These are phyloP conservation scores for Danio kyathit DNA, from an alignment of 2,797 vertebrate genomes.

Conservation along the genomic window DNA sequence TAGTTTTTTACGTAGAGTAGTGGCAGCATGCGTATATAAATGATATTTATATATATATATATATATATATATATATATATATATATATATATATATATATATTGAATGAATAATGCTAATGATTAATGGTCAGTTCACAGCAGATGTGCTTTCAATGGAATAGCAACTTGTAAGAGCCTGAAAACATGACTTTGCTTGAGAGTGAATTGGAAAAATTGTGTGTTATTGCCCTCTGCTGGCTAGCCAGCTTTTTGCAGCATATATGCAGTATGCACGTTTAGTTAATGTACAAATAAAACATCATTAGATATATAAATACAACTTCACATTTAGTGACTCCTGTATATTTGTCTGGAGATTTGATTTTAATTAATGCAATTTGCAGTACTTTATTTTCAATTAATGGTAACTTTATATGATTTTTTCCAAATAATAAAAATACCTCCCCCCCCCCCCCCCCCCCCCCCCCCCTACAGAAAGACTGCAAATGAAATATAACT, in stretches of 20 bases:
- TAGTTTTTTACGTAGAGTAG: too few relatives aligned
- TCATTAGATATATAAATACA: neutral
- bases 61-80: too few relatives aligned
- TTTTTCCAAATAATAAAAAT: too few relatives aligned
- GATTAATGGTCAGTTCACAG: neutral
- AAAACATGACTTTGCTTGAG: slow-evolving; percentile 48
- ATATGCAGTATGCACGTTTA: neutral
- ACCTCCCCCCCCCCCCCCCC: too few relatives aligned
- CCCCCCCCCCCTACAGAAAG: too few relatives aligned
- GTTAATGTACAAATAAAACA: neutral
- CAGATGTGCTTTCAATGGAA: neutral
- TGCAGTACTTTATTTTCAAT: too few relatives aligned
- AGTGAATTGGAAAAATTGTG: slow-evolving; percentile 46
- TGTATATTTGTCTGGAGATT: neutral
- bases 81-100: too few relatives aligned
- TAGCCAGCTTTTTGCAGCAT: neutral
- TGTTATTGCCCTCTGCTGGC: slow-evolving; percentile 62
- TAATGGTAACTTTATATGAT: too few relatives aligned
- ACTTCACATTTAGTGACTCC: too few relatives aligned
- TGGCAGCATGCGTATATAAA: too few relatives aligned
- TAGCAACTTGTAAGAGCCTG: neutral
- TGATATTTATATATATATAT: too few relatives aligned
- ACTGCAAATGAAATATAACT: neutral
- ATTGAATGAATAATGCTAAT: too few relatives aligned
- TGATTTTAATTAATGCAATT: neutral